A percentile compares a stretch with the other conserved stretches of the same genome.
Conservation (phyloP, 2,888 invertebrate species). For the Agrilus cyanescens region DNA sequence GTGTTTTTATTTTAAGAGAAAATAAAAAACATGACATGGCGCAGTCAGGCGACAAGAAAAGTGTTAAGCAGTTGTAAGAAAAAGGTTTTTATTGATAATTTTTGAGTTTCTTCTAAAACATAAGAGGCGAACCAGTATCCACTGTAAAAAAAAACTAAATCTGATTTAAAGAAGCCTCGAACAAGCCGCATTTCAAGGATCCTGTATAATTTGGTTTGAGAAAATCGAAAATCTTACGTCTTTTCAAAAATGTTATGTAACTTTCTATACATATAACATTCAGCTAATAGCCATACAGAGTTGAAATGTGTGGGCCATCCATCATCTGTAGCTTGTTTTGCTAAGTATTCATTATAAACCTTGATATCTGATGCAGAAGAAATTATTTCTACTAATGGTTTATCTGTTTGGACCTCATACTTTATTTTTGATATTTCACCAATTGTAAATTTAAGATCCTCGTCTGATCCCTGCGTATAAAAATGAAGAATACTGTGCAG, state of each 20-base stretch:
- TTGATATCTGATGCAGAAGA: constrained; percentile 42
- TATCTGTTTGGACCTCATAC: constrained; percentile 86
- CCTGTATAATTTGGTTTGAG: too few relatives aligned
- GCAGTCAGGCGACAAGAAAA: too few relatives aligned
- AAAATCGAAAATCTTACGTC: constrained; percentile 45
- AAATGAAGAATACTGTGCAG: constrained; percentile 14
- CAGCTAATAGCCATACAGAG: constrained; percentile 76
- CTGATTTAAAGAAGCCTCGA: too few relatives aligned
- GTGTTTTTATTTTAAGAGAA: too few relatives aligned
- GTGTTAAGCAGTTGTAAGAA: too few relatives aligned
- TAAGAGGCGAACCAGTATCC: too few relatives aligned
- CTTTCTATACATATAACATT: constrained; percentile 82
- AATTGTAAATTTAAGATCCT: constrained; percentile 62
- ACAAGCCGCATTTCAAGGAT: too few relatives aligned
- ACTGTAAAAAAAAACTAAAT: too few relatives aligned
- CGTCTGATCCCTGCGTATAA: constrained; percentile 43
- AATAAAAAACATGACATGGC: too few relatives aligned
- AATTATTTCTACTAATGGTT: constrained; percentile 50
- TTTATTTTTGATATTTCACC: constrained; percentile 71
- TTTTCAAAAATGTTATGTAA: constrained; percentile 54
- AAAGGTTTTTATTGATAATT: too few relatives aligned
- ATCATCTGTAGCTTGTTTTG: constrained; percentile 28
- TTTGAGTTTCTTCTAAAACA: too few relatives aligned
- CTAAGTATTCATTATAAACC: constrained; percentile 60
- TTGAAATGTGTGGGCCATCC: constrained; percentile 50